Evolutionary conservation across 2,888 invertebrate genomes (phyloP).

Genomic region (Sarcophaga carnaria): DNA sequence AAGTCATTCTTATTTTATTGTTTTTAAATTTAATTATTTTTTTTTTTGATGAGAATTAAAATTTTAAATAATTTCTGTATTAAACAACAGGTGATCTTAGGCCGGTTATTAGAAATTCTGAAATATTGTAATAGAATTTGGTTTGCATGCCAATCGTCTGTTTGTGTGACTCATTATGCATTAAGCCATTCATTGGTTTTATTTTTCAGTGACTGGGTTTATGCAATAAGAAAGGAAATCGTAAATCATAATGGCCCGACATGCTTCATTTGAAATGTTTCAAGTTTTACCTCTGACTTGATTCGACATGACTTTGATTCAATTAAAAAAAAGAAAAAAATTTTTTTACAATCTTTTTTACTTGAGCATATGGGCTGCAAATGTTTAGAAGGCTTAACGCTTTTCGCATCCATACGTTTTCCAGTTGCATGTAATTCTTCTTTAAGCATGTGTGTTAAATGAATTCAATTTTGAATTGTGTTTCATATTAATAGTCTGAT

Average conservation of each 20-base stretch:
- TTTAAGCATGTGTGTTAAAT: slow-evolving; percentile 37
- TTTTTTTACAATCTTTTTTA: slow-evolving; percentile 47
- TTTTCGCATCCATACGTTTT: not conserved
- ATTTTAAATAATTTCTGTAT: not conserved
- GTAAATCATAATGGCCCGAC: slow-evolving; percentile 61
- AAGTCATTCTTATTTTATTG: not conserved
- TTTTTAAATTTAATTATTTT: no score
- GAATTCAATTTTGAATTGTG: not conserved
- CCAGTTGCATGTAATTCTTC: not conserved
- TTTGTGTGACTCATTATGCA: not conserved
- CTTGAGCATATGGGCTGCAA: slow-evolving; percentile 15
- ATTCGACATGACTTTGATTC: slow-evolving; percentile 48
- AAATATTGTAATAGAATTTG: slow-evolving; percentile 12
- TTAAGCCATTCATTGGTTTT: not conserved
- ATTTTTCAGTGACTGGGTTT: not conserved
- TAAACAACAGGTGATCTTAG: not conserved
- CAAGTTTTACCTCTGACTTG: slow-evolving; percentile 16
- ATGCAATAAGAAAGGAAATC: slow-evolving; percentile 50
- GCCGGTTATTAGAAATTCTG: not conserved
- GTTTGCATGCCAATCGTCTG: not conserved
- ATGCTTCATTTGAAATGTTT: slow-evolving; percentile 55
- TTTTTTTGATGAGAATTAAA: not conserved
- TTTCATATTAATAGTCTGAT: not conserved
- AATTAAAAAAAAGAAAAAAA: slow-evolving; percentile 24
- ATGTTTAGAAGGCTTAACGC: not conserved